These are phyloP conservation scores for Dicranocentrus wangi DNA, from an alignment of 2,888 invertebrate genomes.

Conservation along the genomic window DNA sequence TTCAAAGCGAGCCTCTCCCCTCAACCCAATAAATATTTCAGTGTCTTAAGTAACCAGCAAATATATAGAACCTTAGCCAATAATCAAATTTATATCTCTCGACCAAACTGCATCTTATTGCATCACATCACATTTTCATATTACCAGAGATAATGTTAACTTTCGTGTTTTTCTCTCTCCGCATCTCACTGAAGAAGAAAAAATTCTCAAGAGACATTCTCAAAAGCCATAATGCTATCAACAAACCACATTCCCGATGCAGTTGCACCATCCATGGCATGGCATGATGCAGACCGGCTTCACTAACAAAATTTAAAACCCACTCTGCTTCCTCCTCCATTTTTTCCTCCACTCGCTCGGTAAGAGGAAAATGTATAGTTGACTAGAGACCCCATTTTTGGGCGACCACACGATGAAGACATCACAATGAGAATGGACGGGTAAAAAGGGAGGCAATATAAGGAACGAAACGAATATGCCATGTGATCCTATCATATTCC, in stretches of 20 bases:
- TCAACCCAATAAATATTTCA: too few relatives aligned
- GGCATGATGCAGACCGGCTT: neutral
- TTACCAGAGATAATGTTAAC: too few relatives aligned
- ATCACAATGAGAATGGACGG: conserved; percentile 41
- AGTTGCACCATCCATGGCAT: neutral
- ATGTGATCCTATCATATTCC: conserved; percentile 44
- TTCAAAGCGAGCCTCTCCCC: too few relatives aligned
- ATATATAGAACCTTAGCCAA: too few relatives aligned
- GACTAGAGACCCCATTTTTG: neutral
- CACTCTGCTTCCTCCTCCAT: neutral
- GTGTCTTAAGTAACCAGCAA: too few relatives aligned
- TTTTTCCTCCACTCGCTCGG: conserved; percentile 11
- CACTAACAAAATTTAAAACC: conserved; percentile 13
- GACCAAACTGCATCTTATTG: too few relatives aligned
- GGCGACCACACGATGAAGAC: conserved; percentile 15
- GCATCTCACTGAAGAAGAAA: too few relatives aligned
- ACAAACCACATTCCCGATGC: neutral
- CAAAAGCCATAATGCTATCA: conserved; percentile 6
- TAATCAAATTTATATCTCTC: too few relatives aligned
- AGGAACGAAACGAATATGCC: conserved; percentile 25
- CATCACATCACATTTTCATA: too few relatives aligned
- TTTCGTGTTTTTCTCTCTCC: too few relatives aligned
- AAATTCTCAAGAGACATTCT: neutral
- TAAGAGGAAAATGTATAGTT: conserved; percentile 1
- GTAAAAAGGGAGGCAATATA: conserved; percentile 46